Conservation (phyloP, 2,888 invertebrate genomes). For the Rhorus exstirpatorius region DNA sequence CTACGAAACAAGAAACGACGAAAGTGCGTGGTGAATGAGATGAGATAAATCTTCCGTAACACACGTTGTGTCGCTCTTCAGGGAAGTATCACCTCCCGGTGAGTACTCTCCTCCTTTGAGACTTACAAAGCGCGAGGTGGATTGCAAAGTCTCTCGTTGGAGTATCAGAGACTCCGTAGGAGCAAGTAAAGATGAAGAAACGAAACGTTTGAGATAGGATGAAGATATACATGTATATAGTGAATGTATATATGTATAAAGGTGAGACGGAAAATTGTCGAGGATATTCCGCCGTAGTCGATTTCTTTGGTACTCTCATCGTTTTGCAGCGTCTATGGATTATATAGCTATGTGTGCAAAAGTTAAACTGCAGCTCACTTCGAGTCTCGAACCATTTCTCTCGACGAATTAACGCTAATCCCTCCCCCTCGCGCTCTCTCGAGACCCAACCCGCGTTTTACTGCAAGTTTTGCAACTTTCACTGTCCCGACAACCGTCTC, state of each 20-base stretch:
- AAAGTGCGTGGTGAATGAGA: constrained; percentile 19
- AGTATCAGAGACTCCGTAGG: background rate
- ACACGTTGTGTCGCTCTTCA: background rate
- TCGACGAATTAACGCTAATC: constrained; percentile 79
- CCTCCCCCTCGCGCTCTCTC: constrained; percentile 21
- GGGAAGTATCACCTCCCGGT: constrained; percentile 21
- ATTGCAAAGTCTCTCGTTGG: constrained; percentile 38
- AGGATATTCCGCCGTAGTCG: constrained; percentile 31
- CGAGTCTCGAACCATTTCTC: constrained; percentile 68
- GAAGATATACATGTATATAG: constrained; percentile 27
- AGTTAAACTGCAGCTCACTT: constrained; percentile 52
- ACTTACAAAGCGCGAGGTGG: constrained; percentile 38
- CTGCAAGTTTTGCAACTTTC: constrained; percentile 22
- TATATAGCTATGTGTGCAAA: constrained; percentile 16
- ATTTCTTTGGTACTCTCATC: constrained; percentile 40
- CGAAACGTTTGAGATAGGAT: constrained; percentile 46
- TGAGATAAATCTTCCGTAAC: constrained; percentile 27
- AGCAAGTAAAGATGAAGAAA: constrained; percentile 25
- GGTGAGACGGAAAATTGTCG: constrained; percentile 48
- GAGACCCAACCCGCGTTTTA: constrained; percentile 26
- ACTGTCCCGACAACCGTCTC: constrained; percentile 4
- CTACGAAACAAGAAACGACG: constrained; percentile 19
- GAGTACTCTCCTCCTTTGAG: constrained; percentile 33
- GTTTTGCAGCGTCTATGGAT: constrained; percentile 37
- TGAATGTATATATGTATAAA: constrained; percentile 20